Conservation (phyloP, 2,113 vertebrate species). For the Furnarius figulus region DNA sequence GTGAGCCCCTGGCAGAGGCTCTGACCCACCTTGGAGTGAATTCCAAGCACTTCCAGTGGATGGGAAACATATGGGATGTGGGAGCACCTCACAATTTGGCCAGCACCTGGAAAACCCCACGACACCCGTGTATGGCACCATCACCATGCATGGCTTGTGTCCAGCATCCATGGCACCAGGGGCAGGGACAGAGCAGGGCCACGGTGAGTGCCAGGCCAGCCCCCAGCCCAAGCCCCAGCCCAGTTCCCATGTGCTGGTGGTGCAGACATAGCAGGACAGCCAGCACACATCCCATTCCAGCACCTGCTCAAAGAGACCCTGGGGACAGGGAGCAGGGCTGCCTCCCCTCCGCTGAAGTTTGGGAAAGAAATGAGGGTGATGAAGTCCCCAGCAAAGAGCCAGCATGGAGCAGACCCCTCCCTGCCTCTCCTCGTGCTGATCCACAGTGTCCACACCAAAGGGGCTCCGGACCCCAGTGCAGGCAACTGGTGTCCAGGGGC, state of each 20-base stretch:
- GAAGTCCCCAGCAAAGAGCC: rapidly evolving
- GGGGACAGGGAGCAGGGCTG: rapidly evolving
- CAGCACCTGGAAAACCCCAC: not conserved
- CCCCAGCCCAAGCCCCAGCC: not conserved
- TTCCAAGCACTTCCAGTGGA: not conserved
- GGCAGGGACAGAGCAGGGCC: rapidly evolving
- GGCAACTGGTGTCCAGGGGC: rapidly evolving
- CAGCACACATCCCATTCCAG: rapidly evolving
- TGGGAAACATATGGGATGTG: not conserved
- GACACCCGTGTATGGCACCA: rapidly evolving
- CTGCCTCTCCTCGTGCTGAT: rapidly evolving
- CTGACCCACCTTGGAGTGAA: rapidly evolving
- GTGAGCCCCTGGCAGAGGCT: not conserved
- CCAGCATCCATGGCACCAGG: not conserved
- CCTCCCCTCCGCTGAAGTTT: not conserved
- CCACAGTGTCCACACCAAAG: rapidly evolving
- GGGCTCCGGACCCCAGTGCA: not conserved
- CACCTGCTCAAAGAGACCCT: not conserved
- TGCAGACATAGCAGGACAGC: not conserved
- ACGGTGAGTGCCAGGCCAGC: not conserved
- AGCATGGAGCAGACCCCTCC: not conserved
- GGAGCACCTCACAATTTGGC: not conserved
- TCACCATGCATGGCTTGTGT: rapidly evolving
- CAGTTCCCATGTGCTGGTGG: rapidly evolving
- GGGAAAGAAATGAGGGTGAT: not conserved